Evolutionary conservation across 2,113 vertebrate genomes (phyloP), one percentile per base, ranked within the genome.

Genomic region (Istiophorus platypterus): DNA sequence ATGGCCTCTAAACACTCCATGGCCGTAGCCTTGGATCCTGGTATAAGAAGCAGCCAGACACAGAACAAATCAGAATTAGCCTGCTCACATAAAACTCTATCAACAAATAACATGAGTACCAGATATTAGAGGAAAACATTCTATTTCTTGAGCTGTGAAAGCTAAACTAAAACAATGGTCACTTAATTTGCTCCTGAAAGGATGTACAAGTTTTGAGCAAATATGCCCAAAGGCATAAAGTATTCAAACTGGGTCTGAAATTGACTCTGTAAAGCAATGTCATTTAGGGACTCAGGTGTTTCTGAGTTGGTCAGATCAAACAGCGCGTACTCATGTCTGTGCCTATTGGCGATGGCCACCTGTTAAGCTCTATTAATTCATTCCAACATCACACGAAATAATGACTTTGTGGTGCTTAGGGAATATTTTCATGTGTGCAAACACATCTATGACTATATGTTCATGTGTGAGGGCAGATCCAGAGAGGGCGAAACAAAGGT

Each of bases 1-100:
- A 98, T 96, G 69, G 96, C 97, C 90, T 99, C 98, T 79, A 99
- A 91, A 92, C 97, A 98, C 82, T 99, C 98, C 91, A 97, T 76
- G 0, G 98, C 98, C 0, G 96, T 96, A 79, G 96, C 88, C 89
- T 96, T 99, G 79, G 95, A 93, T 90, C 96, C 98, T 98, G 91
- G 22, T 57, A 62, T 14, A 24, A 52, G 31, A 78, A 54, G 67
- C 41, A 74, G 34, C 22, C 42, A 88, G 20, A 77, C 27, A 78
- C 41, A 85, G 22, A 82, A 59, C 1, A 68, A 57, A 82, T 76
- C 26, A 57, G 41, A 84, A 67, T 80, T 1, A 72, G 57, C 20
- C 37, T 63, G 18, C 72, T 71, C 15, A 62, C 26, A 74, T 59
- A 31, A 83, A 37, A 51, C 27, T 62, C 20, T 26, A 61, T 27